Evolutionary conservation across 1,140 invertebrate genomes (phyloP), one percentile per base, ranked within the genome.

Genomic region (Macrobrachium rosenbergii): DNA sequence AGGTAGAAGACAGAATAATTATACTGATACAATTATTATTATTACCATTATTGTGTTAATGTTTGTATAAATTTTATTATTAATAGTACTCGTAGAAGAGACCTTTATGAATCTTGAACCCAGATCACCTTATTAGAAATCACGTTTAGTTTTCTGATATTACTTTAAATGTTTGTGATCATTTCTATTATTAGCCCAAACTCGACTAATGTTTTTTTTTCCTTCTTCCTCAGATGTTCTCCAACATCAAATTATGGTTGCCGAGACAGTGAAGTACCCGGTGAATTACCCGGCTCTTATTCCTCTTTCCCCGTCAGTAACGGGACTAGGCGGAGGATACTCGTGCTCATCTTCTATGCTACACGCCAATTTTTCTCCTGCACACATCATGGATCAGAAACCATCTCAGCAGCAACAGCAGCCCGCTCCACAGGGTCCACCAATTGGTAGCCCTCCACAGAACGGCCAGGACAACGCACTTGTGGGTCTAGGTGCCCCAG

Each of bases 231-330:
- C 93, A 94, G 94, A 94, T 94, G 93, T 93, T 92, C 91, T 94
- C 92, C 94, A 94, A 93, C 94, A 94, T 93, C 94, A 94, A 94
- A 96, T 95, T 94, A 96, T 96, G 95, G 95, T 96, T 93, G 95
- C 95, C 92, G 95, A 96, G 93, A 95, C 96, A 92, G 95, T 96
- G 62, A 90, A 90, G 81, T 90, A 88, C 80, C 89, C 89, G 72
- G 88, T 89, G n/a, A 85, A 84, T 73, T 90, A 90, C 81, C 89
- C 89, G 77, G 89, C 89, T 37, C 87, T 90, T 17, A 88, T 90
- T 76, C 86, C 86, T 19, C 80, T 90, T 21, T 90, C 93, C 94
- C 92, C 95, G 94, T 90, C 95, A n/a, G 83, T 89, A 95, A 88
- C 94, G 93, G 94, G 94, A 93, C 92, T 95, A 94, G 91, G 94